Base-by-base conservation (phyloP, 2,888 invertebrate species). In the Idaea aversata region DNA sequence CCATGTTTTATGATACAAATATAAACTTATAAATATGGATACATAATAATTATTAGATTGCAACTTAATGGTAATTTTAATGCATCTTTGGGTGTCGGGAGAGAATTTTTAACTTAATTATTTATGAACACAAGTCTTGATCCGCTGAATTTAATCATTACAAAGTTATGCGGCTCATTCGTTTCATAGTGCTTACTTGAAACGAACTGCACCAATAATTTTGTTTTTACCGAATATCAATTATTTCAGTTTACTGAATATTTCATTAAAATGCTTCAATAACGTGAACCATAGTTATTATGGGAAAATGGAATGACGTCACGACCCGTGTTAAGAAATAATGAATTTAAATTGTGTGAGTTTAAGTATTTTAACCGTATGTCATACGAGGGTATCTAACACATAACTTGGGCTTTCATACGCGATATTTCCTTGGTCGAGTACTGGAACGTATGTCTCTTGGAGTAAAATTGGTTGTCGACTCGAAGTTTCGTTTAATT, bases 361-460 rank as follows among this genome's bases (percentile, higher is more conserved):
- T 2, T 25, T 25, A 47, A 47, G 47, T 10, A 47, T 13, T 47
- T 47, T 10, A 47, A 47, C 69, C 80, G 71, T 84, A 77, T 84
- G 87, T 93, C 89, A 93, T 89, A 93, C 93, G n/a, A 93, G 85
- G 6, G 93, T 93, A 66, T 93, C 92, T 67, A 93, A 79, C n/a
- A 81, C 87, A 67, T 93, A 93, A 10, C 86, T 82, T 7, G 86
- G 76, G 7, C 77, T 74, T 63, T 78, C 75, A 63, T 82, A 79
- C 66, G 70, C 79, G 25, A 78, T 61, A 66, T 75, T 80, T 6
- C 80, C 79, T 82, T 90, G 82, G 57, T 92, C 92, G 79, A 93
- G 74, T 67, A 91, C 86, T 78, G 92, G 91, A 78, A 91, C 88
- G 65, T 93, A 93, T 64, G 85, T 92, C 36, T 93, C 93, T 84